Evolutionary conservation across 1,140 invertebrate genomes (phyloP).

Genomic region (Arion vulgaris): DNA sequence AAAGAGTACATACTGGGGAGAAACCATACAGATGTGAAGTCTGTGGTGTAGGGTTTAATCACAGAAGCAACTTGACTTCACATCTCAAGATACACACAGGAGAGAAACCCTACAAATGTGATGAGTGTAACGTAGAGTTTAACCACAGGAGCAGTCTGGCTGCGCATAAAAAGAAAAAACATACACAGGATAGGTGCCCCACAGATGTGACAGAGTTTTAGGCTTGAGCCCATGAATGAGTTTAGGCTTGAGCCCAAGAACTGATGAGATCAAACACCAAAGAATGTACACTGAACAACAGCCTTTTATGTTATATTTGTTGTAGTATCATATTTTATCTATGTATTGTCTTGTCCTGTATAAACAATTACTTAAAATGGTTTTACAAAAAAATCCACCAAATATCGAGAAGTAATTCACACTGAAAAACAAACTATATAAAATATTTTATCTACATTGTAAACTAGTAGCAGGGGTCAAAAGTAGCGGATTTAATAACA

Average conservation of each 20-base stretch:
- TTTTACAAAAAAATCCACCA: no score
- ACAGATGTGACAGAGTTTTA: not conserved
- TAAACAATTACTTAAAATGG: no score
- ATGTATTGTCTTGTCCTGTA: no score
- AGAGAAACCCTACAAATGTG: slow-evolving; percentile 13
- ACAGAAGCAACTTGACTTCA: not conserved
- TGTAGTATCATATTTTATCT: no score
- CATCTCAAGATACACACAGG: not conserved
- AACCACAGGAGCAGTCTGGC: not conserved
- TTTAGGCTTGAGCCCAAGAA: not conserved
- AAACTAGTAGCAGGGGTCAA: no score
- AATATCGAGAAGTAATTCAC: no score
- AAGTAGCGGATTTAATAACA: no score
- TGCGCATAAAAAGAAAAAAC: not conserved
- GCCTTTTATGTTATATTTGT: no score
- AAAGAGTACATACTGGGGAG: not conserved
- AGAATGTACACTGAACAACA: not conserved
- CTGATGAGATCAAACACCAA: not conserved
- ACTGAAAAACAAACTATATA: no score
- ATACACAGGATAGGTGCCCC: not conserved
- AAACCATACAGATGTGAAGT: not conserved
- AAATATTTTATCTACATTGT: no score
- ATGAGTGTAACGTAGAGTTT: not conserved
- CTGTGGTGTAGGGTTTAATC: not conserved
- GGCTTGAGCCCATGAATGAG: not conserved